phyloP scores from a whole-genome alignment of 1,140 invertebrate species.

The Neoseiulus cucumeris region DNA sequence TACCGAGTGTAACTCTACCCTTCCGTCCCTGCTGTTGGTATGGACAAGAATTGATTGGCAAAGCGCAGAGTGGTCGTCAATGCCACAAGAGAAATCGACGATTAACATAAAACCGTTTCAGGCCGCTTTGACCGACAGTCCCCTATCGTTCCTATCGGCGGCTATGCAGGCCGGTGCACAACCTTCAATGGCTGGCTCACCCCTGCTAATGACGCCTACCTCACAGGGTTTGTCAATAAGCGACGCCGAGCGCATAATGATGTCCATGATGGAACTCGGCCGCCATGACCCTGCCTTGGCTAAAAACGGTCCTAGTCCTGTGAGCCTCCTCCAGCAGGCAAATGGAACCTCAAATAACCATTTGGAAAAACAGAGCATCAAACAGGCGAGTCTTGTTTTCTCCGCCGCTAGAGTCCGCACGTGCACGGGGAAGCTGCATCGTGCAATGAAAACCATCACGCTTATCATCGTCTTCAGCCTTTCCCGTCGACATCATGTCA shows the following conservation, averaged over 20 bases:
- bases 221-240: neutral
- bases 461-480: neutral
- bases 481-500: neutral
- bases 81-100: too few relatives aligned
- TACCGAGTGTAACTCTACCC: too few relatives aligned
- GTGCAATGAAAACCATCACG: neutral
- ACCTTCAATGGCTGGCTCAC: neutral
- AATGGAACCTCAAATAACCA: neutral
- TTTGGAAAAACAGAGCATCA: conserved; percentile 3
- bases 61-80: too few relatives aligned
- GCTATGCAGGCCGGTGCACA: neutral
- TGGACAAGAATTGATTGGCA: too few relatives aligned
- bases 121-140: neutral
- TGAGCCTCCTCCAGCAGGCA: neutral
- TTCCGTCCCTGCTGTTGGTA: too few relatives aligned
- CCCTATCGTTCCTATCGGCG: neutral
- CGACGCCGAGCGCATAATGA: conserved; percentile 5
- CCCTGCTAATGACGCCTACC: neutral
- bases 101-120: neutral
- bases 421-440: neutral
- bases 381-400: neutral
- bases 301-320: neutral
- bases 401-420: neutral
- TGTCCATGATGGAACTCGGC: conserved; percentile 8
- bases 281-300: neutral